Evolutionary conservation across 2,113 vertebrate species (phyloP).

Genomic region (Tachycineta bicolor): DNA sequence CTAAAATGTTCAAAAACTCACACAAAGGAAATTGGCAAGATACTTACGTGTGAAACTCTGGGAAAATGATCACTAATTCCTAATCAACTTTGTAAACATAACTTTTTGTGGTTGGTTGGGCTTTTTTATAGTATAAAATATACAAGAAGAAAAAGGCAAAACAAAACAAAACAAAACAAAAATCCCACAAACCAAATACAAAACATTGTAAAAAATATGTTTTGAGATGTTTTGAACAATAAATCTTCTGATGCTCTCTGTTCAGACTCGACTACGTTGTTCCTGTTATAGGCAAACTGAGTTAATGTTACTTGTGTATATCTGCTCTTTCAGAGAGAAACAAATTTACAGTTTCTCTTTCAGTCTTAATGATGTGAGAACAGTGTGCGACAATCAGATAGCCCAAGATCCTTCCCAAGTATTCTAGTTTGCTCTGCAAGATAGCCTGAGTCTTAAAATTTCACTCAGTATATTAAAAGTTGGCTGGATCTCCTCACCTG

Average conservation of each 20-base stretch:
- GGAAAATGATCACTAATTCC: not conserved
- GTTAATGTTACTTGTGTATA: not conserved
- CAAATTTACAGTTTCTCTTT: not conserved
- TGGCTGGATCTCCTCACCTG: not conserved
- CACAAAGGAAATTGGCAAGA: not conserved
- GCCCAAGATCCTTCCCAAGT: not conserved
- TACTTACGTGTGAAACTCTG: not conserved
- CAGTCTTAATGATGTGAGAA: not conserved
- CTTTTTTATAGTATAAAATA: not conserved
- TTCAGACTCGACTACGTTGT: not conserved
- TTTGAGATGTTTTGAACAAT: not conserved
- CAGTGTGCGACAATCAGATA: not conserved
- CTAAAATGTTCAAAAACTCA: not conserved
- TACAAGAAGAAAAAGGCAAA: not conserved
- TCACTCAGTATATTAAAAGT: not conserved
- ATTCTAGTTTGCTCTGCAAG: not conserved
- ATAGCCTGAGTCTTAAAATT: not conserved
- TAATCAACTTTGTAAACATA: not conserved
- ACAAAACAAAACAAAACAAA: not conserved
- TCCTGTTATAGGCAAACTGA: not conserved
- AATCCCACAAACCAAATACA: not conserved
- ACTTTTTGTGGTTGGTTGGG: fast-evolving
- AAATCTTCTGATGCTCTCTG: not conserved
- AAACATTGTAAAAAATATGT: not conserved
- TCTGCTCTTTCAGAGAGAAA: not conserved